Conservation (phyloP, 2,888 invertebrate genomes). For the Gandaritis pyraliata region DNA sequence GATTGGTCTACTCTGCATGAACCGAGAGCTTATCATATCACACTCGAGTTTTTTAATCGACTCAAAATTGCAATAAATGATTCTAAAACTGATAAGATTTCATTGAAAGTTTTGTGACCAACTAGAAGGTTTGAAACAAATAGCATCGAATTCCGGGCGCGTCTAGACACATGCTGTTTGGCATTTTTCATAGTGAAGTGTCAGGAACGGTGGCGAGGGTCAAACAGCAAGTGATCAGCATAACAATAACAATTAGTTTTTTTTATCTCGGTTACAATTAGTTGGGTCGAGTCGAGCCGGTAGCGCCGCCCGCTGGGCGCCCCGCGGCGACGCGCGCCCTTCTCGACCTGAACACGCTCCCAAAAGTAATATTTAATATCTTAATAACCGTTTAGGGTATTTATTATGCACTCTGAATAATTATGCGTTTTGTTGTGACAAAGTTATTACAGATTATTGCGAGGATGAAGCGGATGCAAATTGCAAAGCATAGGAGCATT, state of each 20-base stretch:
- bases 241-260: constrained; percentile 64
- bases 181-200: constrained; percentile 58
- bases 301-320: constrained; percentile 76
- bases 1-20: too few species aligned
- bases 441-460: constrained; percentile 50
- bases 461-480: constrained; percentile 35
- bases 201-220: constrained; percentile 50
- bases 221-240: constrained; percentile 50
- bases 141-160: constrained; percentile 29
- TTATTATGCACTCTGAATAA: constrained; percentile 71
- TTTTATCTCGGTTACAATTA: constrained; percentile 44
- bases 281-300: constrained; percentile 60
- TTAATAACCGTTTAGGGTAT: constrained; percentile 78
- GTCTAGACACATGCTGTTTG: constrained; percentile 29
- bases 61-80: neutral
- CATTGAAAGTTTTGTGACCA: constrained; percentile 10
- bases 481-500: constrained; percentile 6
- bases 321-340: constrained; percentile 68
- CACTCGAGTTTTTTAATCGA: neutral
- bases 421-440: constrained; percentile 66
- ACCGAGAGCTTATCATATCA: neutral
- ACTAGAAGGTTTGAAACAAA: constrained; percentile 12
- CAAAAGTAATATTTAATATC: constrained; percentile 76
- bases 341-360: constrained; percentile 45
- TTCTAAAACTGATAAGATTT: constrained; percentile 1